A percentile compares a stretch with the other conserved stretches of the same genome.
These are phyloP conservation scores for Esox lucius DNA, from an alignment of 2,797 vertebrate genomes.

Conservation along the genomic window DNA sequence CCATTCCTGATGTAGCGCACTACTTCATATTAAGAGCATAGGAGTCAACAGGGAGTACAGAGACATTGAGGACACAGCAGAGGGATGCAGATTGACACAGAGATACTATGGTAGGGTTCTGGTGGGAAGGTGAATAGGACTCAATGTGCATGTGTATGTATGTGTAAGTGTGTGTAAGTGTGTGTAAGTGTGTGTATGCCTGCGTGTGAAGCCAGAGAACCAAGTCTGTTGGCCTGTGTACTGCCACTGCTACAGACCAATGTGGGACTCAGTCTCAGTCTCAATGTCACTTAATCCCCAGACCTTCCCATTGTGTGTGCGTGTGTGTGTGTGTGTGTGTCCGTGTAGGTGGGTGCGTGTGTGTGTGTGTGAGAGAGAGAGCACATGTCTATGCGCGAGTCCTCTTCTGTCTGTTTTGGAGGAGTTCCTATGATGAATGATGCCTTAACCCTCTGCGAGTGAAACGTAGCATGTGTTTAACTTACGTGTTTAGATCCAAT, in stretches of 20 bases:
- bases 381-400: no score
- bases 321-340: slow-evolving; percentile 17
- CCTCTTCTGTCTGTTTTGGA: neutral
- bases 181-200: neutral
- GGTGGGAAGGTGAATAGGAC: slow-evolving; percentile 40
- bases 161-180: neutral
- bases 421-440: neutral
- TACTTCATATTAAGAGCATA: no score
- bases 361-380: no score
- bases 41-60: no score
- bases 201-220: no score
- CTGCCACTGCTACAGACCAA: no score
- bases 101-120: neutral
- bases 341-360: neutral
- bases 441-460: neutral
- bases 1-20: no score
- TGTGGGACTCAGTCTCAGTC: no score
- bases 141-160: slow-evolving; percentile 10
- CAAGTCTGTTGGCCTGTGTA: neutral
- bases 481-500: slow-evolving; percentile 49
- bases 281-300: no score
- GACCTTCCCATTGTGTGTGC: neutral
- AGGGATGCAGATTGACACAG: slow-evolving; percentile 48
- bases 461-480: slow-evolving; percentile 26
- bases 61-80: slow-evolving; percentile 21